A percentile compares a stretch with the other conserved stretches of the same genome.
Conservation (phyloP, 2,113 vertebrate species). For the Sinocyclocheilus anophthalmus region DNA sequence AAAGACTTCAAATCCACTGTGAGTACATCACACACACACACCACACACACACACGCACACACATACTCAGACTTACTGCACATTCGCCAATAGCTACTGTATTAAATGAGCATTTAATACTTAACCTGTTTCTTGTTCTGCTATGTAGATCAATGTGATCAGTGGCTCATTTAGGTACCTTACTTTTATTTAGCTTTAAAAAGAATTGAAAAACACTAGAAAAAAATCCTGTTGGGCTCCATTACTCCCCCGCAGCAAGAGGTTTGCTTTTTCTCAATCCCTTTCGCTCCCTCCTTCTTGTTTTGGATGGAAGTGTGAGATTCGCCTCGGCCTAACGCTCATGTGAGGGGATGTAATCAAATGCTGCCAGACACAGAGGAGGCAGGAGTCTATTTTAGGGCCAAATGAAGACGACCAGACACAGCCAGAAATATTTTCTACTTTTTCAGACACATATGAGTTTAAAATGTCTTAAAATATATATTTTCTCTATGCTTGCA, state of each 20-base stretch:
- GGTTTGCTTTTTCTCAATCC: conserved; percentile 8
- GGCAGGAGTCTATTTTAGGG: conserved; percentile 64
- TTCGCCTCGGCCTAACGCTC: conserved; percentile 21
- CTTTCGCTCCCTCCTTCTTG: conserved; percentile 32
- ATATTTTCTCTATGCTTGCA: conserved; percentile 61
- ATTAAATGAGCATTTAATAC: not conserved
- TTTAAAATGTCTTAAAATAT: not conserved
- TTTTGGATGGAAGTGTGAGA: conserved; percentile 54
- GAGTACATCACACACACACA: conserved; percentile 66
- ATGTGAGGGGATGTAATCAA: too few relatives aligned
- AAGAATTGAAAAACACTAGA: not conserved
- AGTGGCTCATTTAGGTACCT: not conserved
- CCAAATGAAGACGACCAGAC: conserved; percentile 29
- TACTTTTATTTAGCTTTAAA: not conserved
- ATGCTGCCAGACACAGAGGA: conserved; percentile 66
- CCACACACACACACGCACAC: too few relatives aligned
- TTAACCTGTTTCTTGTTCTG: not conserved
- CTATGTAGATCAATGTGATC: not conserved
- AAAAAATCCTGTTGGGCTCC: conserved; percentile 58
- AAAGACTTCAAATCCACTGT: conserved; percentile 99
- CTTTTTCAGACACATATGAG: not conserved
- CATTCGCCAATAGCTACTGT: conserved; percentile 46
- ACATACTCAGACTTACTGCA: not conserved
- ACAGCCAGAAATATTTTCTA: conserved; percentile 46
- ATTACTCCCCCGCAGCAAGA: conserved; percentile 56